phyloP scores from a whole-genome alignment of 1,140 invertebrate species.

The Marisa cornuarietis region DNA sequence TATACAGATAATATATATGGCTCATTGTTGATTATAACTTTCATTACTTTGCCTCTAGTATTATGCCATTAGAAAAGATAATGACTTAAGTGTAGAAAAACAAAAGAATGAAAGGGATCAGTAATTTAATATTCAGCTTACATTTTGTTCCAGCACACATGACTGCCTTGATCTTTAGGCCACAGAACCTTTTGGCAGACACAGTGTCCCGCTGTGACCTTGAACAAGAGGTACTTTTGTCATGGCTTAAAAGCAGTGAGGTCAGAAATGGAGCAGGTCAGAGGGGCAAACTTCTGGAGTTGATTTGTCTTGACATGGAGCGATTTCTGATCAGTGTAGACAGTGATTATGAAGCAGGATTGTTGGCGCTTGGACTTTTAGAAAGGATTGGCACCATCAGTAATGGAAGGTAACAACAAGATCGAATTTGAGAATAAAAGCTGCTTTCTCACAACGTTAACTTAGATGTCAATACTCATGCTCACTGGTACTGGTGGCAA shows the following conservation, averaged over 20 bases:
- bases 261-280: constrained; percentile 33
- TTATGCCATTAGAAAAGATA: too few species aligned
- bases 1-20: too few species aligned
- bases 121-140: not conserved
- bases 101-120: not conserved
- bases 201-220: constrained; percentile 49
- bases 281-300: constrained; percentile 35
- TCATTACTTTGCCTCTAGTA: not conserved
- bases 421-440: constrained; percentile 1
- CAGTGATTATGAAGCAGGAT: constrained; percentile 51
- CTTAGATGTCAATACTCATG: too few species aligned
- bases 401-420: constrained; percentile 36
- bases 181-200: constrained; percentile 54
- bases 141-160: not conserved
- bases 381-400: constrained; percentile 45
- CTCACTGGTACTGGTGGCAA: too few species aligned
- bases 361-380: constrained; percentile 46
- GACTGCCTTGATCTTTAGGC: not conserved
- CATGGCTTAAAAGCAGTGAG: constrained; percentile 45
- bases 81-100: not conserved
- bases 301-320: constrained; percentile 50
- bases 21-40: not conserved
- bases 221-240: constrained; percentile 53
- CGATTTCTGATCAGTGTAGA: constrained; percentile 39
- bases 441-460: too few species aligned